phyloP scores from a whole-genome alignment of 2,888 invertebrate species.

The Hirtodrosophila alboralis region DNA sequence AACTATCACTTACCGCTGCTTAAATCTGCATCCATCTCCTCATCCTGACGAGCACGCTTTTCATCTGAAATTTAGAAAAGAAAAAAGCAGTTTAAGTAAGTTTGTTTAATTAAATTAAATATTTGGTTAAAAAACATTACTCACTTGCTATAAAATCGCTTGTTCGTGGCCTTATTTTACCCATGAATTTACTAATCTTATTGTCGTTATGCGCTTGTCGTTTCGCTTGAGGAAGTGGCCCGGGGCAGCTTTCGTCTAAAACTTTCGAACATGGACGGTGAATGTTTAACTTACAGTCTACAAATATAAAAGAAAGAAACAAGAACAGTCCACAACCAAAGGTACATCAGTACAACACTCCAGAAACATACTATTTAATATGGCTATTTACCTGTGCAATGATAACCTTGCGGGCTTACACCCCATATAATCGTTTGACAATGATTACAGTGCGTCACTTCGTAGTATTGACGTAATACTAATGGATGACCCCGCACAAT shows the following conservation, averaged over 20 bases:
- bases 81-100: neutral
- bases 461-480: conserved; percentile 93
- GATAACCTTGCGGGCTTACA: conserved; percentile 98
- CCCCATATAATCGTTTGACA: conserved; percentile 97
- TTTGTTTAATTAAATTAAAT: neutral
- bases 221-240: conserved; percentile 86
- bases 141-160: conserved; percentile 79
- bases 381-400: conserved; percentile 92
- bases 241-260: conserved; percentile 92
- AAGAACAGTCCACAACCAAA: conserved; percentile 1
- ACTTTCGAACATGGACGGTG: conserved; percentile 92
- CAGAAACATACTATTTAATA: neutral
- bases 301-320: conserved; percentile 17
- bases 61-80: conserved; percentile 57
- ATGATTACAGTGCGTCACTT: conserved; percentile 95
- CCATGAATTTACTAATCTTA: conserved; percentile 90
- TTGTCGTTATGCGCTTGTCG: conserved; percentile 87
- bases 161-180: conserved; percentile 85
- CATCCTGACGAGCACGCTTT: conserved; percentile 82
- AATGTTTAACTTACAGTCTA: conserved; percentile 93
- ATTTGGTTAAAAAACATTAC: conserved; percentile 16
- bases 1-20: conserved; percentile 78
- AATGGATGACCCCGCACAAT: conserved; percentile 95
- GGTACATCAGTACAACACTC: neutral
- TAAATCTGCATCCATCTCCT: conserved; percentile 81